These are phyloP conservation scores for Acleris laterana DNA, from an alignment of 2,888 invertebrate genomes.

Conservation along the genomic window DNA sequence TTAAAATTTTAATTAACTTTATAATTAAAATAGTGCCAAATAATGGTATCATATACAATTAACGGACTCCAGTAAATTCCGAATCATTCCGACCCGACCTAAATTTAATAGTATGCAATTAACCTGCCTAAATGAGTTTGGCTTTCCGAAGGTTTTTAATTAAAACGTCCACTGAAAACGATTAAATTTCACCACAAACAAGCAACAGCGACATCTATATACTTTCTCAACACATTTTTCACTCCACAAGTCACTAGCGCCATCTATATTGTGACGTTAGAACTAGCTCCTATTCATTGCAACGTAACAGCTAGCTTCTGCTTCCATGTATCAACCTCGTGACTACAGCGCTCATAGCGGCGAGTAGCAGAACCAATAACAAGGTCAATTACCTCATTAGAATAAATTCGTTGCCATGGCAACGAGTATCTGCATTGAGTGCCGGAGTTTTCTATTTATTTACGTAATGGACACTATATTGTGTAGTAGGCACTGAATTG, in stretches of 20 bases:
- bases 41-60: conserved; percentile 5
- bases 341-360: conserved; percentile 40
- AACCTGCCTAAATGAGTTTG: conserved; percentile 23
- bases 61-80: conserved; percentile 8
- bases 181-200: neutral
- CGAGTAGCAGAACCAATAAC: conserved; percentile 42
- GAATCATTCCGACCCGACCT: conserved; percentile 16
- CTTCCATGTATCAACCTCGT: neutral
- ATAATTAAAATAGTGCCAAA: conserved; percentile 14
- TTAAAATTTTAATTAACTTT: conserved; percentile 3
- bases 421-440: neutral
- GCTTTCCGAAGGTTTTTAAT: conserved; percentile 23
- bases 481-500: neutral
- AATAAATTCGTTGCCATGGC: conserved; percentile 5
- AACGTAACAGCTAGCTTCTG: neutral
- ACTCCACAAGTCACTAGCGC: neutral
- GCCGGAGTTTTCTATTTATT: no score
- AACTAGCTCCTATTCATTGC: neutral
- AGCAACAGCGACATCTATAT: neutral
- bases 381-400: conserved; percentile 6
- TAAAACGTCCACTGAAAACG: conserved; percentile 12
- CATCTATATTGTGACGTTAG: conserved; percentile 5
- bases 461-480: no score
- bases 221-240: neutral
- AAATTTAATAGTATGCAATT: conserved; percentile 18